phyloP scores from a whole-genome alignment of 2,888 invertebrate genomes.

The Coenonympha arcania region DNA sequence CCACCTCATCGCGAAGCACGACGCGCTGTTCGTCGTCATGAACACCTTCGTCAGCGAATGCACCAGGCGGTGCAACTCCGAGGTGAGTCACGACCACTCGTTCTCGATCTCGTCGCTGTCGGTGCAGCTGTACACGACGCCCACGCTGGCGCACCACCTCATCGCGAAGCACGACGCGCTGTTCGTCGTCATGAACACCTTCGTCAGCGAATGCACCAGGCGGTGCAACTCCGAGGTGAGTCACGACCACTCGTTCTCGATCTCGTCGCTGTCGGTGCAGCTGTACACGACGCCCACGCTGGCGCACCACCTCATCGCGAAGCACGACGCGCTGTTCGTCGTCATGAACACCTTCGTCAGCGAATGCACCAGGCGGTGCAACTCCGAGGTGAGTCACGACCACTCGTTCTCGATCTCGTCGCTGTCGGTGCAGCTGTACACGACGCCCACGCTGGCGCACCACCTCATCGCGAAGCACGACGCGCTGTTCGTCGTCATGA shows the following conservation, averaged over 20 bases:
- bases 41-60: slow-evolving; percentile 92
- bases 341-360: slow-evolving; percentile 92
- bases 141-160: slow-evolving; percentile 90
- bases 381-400: slow-evolving; percentile 80
- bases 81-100: neutral
- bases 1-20: slow-evolving; percentile 90
- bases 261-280: slow-evolving; percentile 89
- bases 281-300: slow-evolving; percentile 96
- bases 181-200: no score
- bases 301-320: slow-evolving; percentile 90
- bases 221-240: no score
- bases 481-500: no score
- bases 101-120: slow-evolving; percentile 77
- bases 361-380: slow-evolving; percentile 86
- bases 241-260: neutral
- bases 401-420: slow-evolving; percentile 95
- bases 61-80: no score
- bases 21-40: slow-evolving; percentile 92
- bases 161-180: slow-evolving; percentile 93
- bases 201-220: slow-evolving; percentile 93
- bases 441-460: no score
- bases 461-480: no score
- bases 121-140: slow-evolving; percentile 97
- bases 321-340: slow-evolving; percentile 92
- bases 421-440: slow-evolving; percentile 94